Base-by-base conservation (phyloP, 2,113 vertebrate genomes). In the Brachypteracias leptosomus region DNA sequence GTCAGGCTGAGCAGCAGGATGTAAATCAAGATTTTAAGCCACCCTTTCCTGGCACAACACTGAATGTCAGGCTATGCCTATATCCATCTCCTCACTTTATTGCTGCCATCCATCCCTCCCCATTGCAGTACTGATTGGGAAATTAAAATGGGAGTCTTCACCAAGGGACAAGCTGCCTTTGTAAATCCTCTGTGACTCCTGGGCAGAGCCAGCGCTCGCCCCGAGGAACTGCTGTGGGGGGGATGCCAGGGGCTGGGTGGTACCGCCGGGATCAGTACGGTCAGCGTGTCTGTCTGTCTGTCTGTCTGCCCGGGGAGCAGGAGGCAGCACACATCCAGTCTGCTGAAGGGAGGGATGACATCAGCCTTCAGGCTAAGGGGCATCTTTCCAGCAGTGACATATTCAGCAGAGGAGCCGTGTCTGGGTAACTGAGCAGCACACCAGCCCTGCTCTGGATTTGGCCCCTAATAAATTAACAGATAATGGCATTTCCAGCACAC, bases 81-180 rank as follows among this genome's bases (percentile, higher is more conserved):
- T 35, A 85, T 81, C 67, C 79, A 72, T 67, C 86, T 68, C 88
- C 72, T 83, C 12, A 0, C 79, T 92, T 86, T 42, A 85, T 3
- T 75, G 88, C 88, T 86, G 88, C 73, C 44, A 61, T 85, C 81
- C 73, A 29, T 52, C 82, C n/a, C 57, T 87, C 68, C 61, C 55
- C 3, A 1, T 11, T 51, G 73, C 73, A 85, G 46, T 51, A 61
- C n/a, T 72, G 68, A 96, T 28, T 6, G 33, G 79, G 89, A 94
- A 94, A 93, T 92, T 59, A 90, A 94, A 96, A 93, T 38, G 40
- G 38, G 76, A 86, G 83, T 11, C 85, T 90, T 65, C 25, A 67
- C 68, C 61, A 61, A 25, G 52, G 57, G 68, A 92, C 57, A 68
- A 93, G 52, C 68, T 49, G 72, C 52, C 85, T 93, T 42, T 75